Conservation (phyloP, 1,140 invertebrate genomes). For the Drosophila nannoptera region DNA sequence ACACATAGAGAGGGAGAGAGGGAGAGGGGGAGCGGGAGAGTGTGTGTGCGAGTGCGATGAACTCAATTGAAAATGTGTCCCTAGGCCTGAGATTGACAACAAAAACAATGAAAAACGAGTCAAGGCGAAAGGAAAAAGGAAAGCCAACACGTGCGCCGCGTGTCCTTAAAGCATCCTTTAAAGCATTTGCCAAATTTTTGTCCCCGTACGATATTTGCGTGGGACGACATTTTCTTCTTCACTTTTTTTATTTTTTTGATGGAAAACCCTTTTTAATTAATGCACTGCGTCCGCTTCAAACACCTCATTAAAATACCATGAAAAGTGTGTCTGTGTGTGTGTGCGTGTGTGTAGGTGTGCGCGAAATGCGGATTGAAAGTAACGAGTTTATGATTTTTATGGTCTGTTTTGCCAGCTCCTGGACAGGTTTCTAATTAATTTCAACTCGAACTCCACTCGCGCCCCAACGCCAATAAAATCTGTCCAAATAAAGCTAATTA, state of each 20-base stretch:
- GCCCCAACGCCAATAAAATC: constrained; percentile 37
- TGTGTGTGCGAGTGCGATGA: constrained; percentile 10
- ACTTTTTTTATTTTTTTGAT: constrained; percentile 36
- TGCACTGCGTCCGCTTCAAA: constrained; percentile 48
- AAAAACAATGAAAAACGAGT: constrained; percentile 23
- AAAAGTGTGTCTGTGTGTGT: constrained; percentile 15
- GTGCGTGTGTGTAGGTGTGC: constrained; percentile 27
- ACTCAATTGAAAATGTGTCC: constrained; percentile 67
- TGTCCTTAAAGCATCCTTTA: constrained; percentile 57
- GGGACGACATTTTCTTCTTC: neutral
- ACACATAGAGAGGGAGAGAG: constrained; percentile 2
- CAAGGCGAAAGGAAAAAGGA: constrained; percentile 10
- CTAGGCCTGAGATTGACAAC: constrained; percentile 46
- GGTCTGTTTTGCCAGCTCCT: constrained; percentile 20
- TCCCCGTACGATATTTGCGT: neutral
- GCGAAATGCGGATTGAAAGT: no score
- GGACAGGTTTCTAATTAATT: constrained; percentile 45
- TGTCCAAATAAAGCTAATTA: constrained; percentile 42
- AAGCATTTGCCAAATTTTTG: constrained; percentile 39
- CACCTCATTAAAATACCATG: constrained; percentile 68
- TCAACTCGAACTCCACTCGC: constrained; percentile 31
- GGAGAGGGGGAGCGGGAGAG: neutral
- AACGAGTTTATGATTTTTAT: constrained; percentile 60
- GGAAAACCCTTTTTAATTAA: constrained; percentile 74
- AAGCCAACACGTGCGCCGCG: constrained; percentile 56